A percentile compares a stretch with the other conserved stretches of the same genome.
phyloP scores from a whole-genome alignment of 2,888 invertebrate species.

The Laothoe populi region DNA sequence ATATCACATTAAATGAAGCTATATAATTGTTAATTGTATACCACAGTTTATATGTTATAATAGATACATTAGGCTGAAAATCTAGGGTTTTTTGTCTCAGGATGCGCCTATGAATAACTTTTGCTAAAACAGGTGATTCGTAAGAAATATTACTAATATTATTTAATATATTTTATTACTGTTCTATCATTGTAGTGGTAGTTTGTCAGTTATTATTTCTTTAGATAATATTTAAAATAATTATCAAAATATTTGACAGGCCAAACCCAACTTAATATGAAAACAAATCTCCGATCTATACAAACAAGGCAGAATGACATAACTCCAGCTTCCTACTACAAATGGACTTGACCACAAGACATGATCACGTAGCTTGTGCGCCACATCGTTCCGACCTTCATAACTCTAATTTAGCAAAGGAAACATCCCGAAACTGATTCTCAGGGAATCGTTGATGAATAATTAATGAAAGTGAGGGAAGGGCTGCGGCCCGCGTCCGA shows the following conservation, averaged over 20 bases:
- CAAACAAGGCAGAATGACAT: background rate
- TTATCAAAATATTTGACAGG: background rate
- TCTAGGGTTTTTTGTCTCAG: no score
- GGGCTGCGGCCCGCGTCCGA: slow-evolving; percentile 19
- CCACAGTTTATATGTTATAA: no score
- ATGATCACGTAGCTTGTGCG: slow-evolving; percentile 54
- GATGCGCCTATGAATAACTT: no score
- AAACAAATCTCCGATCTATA: background rate
- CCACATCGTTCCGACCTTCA: slow-evolving; percentile 64
- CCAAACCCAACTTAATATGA: background rate
- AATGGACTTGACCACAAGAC: slow-evolving; percentile 40
- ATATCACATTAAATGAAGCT: no score
- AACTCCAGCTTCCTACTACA: slow-evolving; percentile 41
- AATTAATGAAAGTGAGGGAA: slow-evolving; percentile 60
- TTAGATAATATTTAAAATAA: no score
- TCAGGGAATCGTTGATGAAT: slow-evolving; percentile 66
- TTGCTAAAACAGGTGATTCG: no score
- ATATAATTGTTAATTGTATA: no score
- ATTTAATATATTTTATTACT: no score
- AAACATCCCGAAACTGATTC: slow-evolving; percentile 54
- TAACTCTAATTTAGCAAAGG: slow-evolving; percentile 53
- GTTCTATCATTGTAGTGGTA: no score
- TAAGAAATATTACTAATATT: no score
- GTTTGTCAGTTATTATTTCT: no score
- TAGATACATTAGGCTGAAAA: no score